Evolutionary conservation across 2,113 vertebrate genomes (phyloP).

Genomic region (pig (Sus scrofa)): DNA sequence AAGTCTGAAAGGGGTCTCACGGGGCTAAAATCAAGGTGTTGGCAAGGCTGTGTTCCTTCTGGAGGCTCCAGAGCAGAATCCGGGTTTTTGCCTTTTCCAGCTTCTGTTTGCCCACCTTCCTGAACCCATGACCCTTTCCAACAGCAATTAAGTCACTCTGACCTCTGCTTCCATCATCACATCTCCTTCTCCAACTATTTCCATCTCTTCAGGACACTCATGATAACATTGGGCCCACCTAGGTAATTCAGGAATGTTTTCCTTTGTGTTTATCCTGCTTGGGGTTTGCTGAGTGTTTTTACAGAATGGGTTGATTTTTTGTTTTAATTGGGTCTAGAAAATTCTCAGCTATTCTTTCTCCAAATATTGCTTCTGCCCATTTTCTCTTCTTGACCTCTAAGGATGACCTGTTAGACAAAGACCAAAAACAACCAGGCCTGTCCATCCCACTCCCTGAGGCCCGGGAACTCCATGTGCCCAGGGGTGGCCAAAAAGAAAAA

Average conservation of each 20-base stretch:
- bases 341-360: background rate
- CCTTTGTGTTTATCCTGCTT: background rate
- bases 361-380: background rate
- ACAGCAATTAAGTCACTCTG: background rate
- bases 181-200: background rate
- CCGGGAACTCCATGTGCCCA: too few relatives aligned
- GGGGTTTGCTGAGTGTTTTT: background rate
- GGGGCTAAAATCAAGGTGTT: background rate
- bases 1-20: background rate
- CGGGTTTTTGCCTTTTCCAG: background rate
- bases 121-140: background rate
- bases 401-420: rapidly evolving
- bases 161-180: background rate
- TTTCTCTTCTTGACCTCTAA: background rate
- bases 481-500: background rate
- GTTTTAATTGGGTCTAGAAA: background rate
- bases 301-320: background rate
- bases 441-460: background rate
- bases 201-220: background rate
- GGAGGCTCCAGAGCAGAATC: background rate
- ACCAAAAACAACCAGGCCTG: too few relatives aligned
- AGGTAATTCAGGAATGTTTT: background rate
- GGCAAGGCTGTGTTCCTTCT: background rate
- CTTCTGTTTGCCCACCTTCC: background rate
- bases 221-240: background rate